Evolutionary conservation across 2,113 vertebrate species (phyloP).

Genomic region (Nesogale talazaci): DNA sequence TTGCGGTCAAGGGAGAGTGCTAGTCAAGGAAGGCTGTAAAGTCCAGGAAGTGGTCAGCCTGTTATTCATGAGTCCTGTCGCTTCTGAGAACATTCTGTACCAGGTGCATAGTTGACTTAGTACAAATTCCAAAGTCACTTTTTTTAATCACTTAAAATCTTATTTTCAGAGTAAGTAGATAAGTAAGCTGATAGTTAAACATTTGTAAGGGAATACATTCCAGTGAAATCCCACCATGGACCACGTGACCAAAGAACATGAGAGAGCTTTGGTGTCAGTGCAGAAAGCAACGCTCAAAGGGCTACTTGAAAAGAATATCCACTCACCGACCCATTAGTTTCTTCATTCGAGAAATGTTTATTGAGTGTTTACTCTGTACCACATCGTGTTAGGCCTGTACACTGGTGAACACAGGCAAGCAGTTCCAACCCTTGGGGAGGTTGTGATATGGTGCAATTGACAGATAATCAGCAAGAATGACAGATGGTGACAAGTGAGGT

Average conservation of each 20-base stretch:
- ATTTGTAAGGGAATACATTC: constrained; percentile 68
- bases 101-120: constrained; percentile 56
- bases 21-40: neutral
- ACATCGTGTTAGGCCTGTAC: neutral
- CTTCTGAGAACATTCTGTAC: constrained; percentile 69
- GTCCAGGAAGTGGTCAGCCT: constrained; percentile 38
- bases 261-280: neutral
- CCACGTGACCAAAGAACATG: neutral
- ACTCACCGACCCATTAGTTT: constrained; percentile 25
- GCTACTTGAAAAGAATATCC: neutral
- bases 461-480: neutral
- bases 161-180: constrained; percentile 63
- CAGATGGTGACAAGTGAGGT: neutral
- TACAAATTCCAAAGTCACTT: constrained; percentile 76
- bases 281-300: neutral
- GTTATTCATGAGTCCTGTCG: constrained; percentile 57
- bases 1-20: constrained; percentile 37
- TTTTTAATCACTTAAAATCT: constrained; percentile 65
- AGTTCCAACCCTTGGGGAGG: neutral
- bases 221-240: constrained; percentile 54
- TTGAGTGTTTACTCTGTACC: neutral
- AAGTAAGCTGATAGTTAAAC: constrained; percentile 75
- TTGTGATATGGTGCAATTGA: neutral
- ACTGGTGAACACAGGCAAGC: neutral
- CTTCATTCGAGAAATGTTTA: neutral